Evolutionary conservation across 2,888 invertebrate species (phyloP).

Genomic region (Galerucella pusilla): DNA sequence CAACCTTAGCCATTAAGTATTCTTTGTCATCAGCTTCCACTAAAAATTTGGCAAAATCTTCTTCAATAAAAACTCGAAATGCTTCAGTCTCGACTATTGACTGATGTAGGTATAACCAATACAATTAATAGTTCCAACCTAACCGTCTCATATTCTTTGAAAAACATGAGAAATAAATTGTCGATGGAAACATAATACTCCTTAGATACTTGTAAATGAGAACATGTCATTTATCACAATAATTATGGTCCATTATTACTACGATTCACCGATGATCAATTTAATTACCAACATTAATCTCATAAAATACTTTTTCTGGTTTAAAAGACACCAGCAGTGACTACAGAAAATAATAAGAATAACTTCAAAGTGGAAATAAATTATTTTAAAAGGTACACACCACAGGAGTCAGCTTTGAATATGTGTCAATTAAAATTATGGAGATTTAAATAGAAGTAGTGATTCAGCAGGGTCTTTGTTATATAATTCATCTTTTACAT

Average conservation of each 20-base stretch:
- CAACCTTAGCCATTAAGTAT: no score
- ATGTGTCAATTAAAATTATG: no score
- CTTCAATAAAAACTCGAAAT: no score
- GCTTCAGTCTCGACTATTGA: background rate
- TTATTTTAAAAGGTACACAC: background rate
- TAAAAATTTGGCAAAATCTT: no score
- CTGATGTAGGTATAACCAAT: background rate
- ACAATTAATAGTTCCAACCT: background rate
- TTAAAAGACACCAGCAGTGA: background rate
- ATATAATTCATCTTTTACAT: no score
- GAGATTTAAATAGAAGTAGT: no score
- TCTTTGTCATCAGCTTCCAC: no score
- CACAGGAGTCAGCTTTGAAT: no score
- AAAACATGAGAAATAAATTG: background rate
- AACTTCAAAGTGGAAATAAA: background rate
- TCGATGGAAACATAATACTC: slow-evolving; percentile 11
- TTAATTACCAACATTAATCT: slow-evolving; percentile 1
- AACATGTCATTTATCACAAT: slow-evolving; percentile 20
- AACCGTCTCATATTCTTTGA: background rate
- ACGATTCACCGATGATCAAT: slow-evolving; percentile 17
- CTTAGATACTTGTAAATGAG: slow-evolving; percentile 14
- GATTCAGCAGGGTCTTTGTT: no score
- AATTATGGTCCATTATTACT: slow-evolving; percentile 21
- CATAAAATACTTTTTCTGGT: background rate
- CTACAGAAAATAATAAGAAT: background rate